Base-by-base conservation (phyloP, 2,888 invertebrate genomes). In the Proisotoma minuta region DNA sequence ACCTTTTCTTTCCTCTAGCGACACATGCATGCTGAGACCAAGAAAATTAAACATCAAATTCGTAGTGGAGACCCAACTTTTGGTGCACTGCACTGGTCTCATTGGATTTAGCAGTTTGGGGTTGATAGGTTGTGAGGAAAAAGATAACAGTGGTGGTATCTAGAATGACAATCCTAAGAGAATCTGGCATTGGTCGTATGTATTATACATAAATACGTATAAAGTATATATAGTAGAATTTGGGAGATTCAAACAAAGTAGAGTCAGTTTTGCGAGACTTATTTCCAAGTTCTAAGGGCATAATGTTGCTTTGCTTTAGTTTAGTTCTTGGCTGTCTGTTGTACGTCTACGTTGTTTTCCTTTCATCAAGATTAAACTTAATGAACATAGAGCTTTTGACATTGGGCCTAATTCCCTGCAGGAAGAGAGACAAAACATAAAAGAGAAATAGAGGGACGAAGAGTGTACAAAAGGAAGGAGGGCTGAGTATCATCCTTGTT, bases 341-440 rank as follows among this genome's bases (percentile, higher is more conserved):
- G 26, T 51, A 5, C 10, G 22, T 49, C 48, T 51, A 39, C 54
- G 40, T 60, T 68, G 65, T 68, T 68, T 68, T 58, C 57, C 62
- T 68, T 68, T 68, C 64, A 68, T 68, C 68, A 65, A 62, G 68
- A 68, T 68, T 62, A 62, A 68, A 65, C 53, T 62, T 65, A 68
- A 68, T 65, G 60, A 68, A 62, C 57, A 61, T 53, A 59, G 34
- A 34, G 34, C 57, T 56, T 67, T 57, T 64, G 67, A 64, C 62
- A 66, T 66, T 53, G 61, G 39, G 54, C 57, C 62, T 66, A 63
- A 61, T 60, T 65, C 65, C 65, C 59, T 57, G 29, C 59, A 65
- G 64, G 59, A 61, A 56, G 53, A 61, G 56, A 50, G 39, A 62
- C 54, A 39, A 18, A 34, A 52, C 52, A 54, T 29, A 54, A 28